Evolutionary conservation across 35 echinoderm and acorn worm genomes (phyloP).

Genomic region (Apostichopus parvimensis): DNA sequence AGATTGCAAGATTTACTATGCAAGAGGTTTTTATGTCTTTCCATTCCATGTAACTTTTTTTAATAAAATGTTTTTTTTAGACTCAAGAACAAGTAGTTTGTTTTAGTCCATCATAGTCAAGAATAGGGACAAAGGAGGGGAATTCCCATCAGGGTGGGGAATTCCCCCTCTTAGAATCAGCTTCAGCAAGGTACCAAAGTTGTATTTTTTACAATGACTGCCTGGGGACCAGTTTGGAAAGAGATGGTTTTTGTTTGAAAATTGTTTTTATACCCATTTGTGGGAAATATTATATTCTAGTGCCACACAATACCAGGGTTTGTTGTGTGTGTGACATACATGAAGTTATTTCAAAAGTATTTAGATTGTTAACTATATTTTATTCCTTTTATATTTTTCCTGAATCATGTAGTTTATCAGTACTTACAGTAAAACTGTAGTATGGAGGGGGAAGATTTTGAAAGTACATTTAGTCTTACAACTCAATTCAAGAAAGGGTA

Average conservation of each 20-base stretch:
- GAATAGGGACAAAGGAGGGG: neutral
- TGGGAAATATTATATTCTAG: neutral
- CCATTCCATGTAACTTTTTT: too few species aligned
- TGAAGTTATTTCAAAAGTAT: too few species aligned
- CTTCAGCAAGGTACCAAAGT: conserved; percentile 37
- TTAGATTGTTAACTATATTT: too few species aligned
- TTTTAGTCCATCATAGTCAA: too few species aligned
- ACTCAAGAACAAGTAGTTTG: too few species aligned
- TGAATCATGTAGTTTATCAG: neutral
- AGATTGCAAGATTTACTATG: too few species aligned
- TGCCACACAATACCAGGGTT: neutral
- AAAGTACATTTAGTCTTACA: neutral
- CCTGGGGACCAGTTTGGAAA: neutral
- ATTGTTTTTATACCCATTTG: neutral
- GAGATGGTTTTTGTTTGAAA: neutral
- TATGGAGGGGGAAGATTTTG: neutral
- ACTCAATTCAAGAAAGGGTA: too few species aligned
- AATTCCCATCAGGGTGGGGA: neutral
- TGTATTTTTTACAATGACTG: conserved; percentile 25
- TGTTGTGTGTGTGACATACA: neutral
- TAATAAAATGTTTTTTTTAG: too few species aligned
- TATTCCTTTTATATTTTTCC: neutral
- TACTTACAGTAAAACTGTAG: conserved; percentile 3
- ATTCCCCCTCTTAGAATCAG: neutral
- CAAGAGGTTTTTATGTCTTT: too few species aligned